These are phyloP conservation scores for Wasmannia auropunctata DNA, from an alignment of 1,140 invertebrate species.

Conservation along the genomic window DNA sequence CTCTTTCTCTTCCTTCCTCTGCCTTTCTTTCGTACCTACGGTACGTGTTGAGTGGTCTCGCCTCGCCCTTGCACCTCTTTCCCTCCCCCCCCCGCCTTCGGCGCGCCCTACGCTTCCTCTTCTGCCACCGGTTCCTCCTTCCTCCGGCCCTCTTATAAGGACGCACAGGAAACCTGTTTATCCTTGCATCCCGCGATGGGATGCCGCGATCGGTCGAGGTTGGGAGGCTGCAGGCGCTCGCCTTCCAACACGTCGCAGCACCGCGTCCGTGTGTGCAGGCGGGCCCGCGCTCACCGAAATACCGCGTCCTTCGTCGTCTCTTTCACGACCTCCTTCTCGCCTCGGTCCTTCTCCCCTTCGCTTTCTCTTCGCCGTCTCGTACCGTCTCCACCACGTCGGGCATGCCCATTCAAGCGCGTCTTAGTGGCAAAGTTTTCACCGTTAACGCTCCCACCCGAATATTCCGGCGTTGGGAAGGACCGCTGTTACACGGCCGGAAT, in stretches of 20 bases:
- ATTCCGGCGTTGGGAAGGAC: constrained; percentile 37
- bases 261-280: constrained; percentile 52
- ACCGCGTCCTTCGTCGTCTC: constrained; percentile 51
- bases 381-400: constrained; percentile 10
- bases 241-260: constrained; percentile 63
- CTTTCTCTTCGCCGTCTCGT: constrained; percentile 7
- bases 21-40: constrained; percentile 32
- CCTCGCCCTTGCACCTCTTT: constrained; percentile 70
- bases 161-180: constrained; percentile 76
- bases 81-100: constrained; percentile 36
- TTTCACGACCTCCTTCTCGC: constrained; percentile 45
- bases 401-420: constrained; percentile 57
- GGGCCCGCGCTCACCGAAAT: constrained; percentile 61
- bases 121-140: constrained; percentile 50
- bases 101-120: constrained; percentile 37
- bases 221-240: constrained; percentile 42
- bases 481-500: constrained; percentile 28
- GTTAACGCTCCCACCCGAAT: constrained; percentile 59
- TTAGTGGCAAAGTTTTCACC: constrained; percentile 65
- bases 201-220: constrained; percentile 70
- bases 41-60: constrained; percentile 71
- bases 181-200: constrained; percentile 75
- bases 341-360: neutral
- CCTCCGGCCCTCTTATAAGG: constrained; percentile 70
- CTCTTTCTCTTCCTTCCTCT: neutral